Base-by-base conservation (phyloP, 2,797 vertebrate species). In the Trichosurus vulpecula region DNA sequence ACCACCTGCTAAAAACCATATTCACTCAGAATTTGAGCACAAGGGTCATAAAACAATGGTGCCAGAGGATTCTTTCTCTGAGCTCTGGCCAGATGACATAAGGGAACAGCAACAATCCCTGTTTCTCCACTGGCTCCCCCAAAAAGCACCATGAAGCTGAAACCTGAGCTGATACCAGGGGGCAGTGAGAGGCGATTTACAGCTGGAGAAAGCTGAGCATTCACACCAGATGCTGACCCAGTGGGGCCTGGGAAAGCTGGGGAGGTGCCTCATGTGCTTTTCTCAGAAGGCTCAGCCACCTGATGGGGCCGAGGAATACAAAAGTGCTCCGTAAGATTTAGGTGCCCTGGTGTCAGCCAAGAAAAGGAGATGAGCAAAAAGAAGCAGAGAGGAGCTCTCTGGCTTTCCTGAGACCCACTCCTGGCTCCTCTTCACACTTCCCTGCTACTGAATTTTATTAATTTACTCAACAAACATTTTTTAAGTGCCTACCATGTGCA, bases 121-220 rank as follows among this genome's bases (percentile, higher is more conserved):
- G 66, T 94, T 90, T 12, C 61, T 52, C 51, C 91, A 25, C 12
- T 89, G n/a, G 51, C 92, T 9, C 74, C 35, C 11, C 3, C 0
- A 54, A 96, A 96, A 96, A 95, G 89, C 56, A 92, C 97, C 94
- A 22, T 90, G 95, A 96, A 97, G 96, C 53, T 47, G 96, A 98
- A 98, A 98, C 87, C 93, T 90, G 98, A 98, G 97, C 94, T 92
- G 95, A 97, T 89, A 94, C 96, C 97, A 98, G 57, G 97, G 97
- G 96, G 97, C 97, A 98, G 95, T 0, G 0, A 92, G 95, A 96
- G 96, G 96, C 94, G 90, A 98, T 97, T 98, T 98, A 97, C 56
- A 94, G 97, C 96, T 94, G 30, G 61, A 91, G 96, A 96, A 96
- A 98, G 95, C 95, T 91, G 97, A 98, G 98, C 90, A 56, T 96